These are phyloP conservation scores for Epirrhoe alternata DNA, from an alignment of 2,888 invertebrate species.

Conservation along the genomic window DNA sequence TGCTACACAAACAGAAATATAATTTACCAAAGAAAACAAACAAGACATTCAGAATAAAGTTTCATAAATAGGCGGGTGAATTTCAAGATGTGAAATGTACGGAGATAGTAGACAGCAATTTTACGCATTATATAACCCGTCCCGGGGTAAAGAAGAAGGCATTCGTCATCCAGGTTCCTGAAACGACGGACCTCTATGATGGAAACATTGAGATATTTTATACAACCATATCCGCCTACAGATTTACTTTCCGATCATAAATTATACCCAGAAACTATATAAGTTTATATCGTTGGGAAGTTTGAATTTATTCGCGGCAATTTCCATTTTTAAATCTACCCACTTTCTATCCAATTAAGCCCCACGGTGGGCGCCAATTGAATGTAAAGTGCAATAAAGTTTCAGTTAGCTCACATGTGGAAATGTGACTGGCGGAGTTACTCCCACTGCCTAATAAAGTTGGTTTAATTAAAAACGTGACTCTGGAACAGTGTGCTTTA, in stretches of 20 bases:
- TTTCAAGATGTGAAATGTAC: slow-evolving; percentile 58
- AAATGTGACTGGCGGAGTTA: slow-evolving; percentile 62
- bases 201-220: slow-evolving; percentile 63
- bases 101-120: slow-evolving; percentile 77
- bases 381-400: slow-evolving; percentile 54
- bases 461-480: slow-evolving; percentile 75
- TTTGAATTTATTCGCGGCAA: slow-evolving; percentile 47
- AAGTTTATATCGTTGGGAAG: slow-evolving; percentile 53
- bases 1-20: not conserved
- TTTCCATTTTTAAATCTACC: slow-evolving; percentile 43
- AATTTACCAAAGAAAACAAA: slow-evolving; percentile 26
- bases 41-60: slow-evolving; percentile 48
- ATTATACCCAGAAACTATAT: slow-evolving; percentile 58
- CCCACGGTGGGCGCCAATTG: slow-evolving; percentile 56
- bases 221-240: slow-evolving; percentile 73
- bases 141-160: slow-evolving; percentile 65
- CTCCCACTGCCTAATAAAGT: slow-evolving; percentile 61
- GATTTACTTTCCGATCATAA: slow-evolving; percentile 72
- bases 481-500: slow-evolving; percentile 51
- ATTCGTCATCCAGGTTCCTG: slow-evolving; percentile 76
- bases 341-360: slow-evolving; percentile 39
- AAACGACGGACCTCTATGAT: slow-evolving; percentile 55
- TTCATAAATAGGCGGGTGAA: slow-evolving; percentile 55
- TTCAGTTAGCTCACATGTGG: slow-evolving; percentile 58
- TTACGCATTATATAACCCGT: slow-evolving; percentile 82